Evolutionary conservation across 1,140 invertebrate species (phyloP), one percentile per base, ranked within the genome.

Genomic region (Halictus rubicundus): DNA sequence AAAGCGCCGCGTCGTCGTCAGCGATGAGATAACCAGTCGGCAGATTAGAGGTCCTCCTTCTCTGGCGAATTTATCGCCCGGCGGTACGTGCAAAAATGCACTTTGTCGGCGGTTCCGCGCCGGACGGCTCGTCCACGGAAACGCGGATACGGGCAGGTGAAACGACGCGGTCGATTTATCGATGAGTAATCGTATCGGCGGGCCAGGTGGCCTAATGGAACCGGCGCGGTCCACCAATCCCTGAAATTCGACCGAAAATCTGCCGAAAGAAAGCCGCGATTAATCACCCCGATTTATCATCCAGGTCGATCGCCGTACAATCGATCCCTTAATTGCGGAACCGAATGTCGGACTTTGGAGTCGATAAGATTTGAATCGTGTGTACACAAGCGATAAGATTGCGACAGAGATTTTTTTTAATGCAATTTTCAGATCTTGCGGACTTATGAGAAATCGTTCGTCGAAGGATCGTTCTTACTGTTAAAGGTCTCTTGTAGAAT

Each of bases 61-160:
- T 77, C 42, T 27, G 57, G 68, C 64, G 64, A 77, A 87, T 87
- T 87, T 87, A 87, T 87, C 80, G 78, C 72, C 54, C 37, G 78
- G 57, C 76, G 37, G 80, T 80, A 80, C 85, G 86, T 87, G 86
- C 76, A 87, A 87, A 87, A 87, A 87, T 87, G 77, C 85, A 75
- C 86, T 84, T 84, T 86, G 84, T 86, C 84, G 82, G 84, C 84
- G 49, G 7, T 63, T 49, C 46, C 21, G 37, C 54, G 57, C 49
- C 57, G 60, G 60, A 46, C 42, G 25, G 19, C 39, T 9, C 16
- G 37, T 16, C 27, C 27, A 66, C 69, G 80, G 60, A 86, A 79
- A 63, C 59, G 78, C 32, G 10, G 12, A 14, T 1, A 21, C 32
- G 39, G n/a, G 19, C 64, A 54, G 72, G 46, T 27, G 27, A 23